A percentile compares a stretch with the other conserved stretches of the same genome.
Evolutionary conservation across 1,140 invertebrate species (phyloP).

Genomic region (Calliopsis andreniformis): DNA sequence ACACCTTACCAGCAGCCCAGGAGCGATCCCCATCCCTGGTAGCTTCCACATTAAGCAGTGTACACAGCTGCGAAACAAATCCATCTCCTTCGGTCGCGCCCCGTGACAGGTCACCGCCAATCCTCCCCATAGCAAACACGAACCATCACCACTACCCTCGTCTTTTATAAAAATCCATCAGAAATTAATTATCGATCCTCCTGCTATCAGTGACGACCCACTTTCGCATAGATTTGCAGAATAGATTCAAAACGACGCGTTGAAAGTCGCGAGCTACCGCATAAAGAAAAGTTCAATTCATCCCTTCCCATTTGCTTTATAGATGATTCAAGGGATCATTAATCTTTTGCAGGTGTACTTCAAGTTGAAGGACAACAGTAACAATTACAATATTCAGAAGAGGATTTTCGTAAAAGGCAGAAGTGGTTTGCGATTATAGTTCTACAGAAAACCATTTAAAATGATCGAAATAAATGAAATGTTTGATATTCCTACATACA

Average conservation of each 20-base stretch:
- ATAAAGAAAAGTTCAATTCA: background rate
- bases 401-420: background rate
- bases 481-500: background rate
- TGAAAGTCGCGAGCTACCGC: background rate
- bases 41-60: constrained; percentile 73
- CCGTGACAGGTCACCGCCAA: constrained; percentile 59
- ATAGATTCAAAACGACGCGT: no score
- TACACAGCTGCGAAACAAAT: constrained; percentile 78
- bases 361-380: background rate
- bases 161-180: constrained; percentile 50
- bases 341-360: background rate
- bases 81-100: constrained; percentile 64
- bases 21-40: constrained; percentile 53
- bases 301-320: no score
- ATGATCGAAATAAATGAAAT: constrained; percentile 22
- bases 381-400: background rate
- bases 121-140: constrained; percentile 63
- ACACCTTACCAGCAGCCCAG: constrained; percentile 69
- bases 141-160: constrained; percentile 37
- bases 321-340: background rate
- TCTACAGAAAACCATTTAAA: background rate
- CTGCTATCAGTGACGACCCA: background rate
- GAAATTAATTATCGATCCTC: constrained; percentile 70
- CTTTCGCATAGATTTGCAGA: background rate
- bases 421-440: background rate